A percentile compares a stretch with the other conserved stretches of the same genome.
These are phyloP conservation scores for Talpa occidentalis DNA, from an alignment of 2,113 vertebrate species.

Conservation along the genomic window DNA sequence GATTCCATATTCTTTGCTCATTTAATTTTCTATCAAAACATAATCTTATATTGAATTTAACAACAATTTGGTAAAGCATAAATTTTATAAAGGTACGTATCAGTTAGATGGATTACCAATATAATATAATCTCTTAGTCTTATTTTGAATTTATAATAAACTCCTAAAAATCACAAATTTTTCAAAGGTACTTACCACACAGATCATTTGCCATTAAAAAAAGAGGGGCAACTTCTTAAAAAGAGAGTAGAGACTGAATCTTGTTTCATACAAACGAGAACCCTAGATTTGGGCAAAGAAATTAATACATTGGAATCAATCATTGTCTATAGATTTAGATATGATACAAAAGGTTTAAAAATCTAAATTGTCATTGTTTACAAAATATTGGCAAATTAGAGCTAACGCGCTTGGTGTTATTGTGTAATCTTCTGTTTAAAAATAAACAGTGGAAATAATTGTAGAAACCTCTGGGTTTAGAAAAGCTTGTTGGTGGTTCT, in stretches of 20 bases:
- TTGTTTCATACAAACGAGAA: slow-evolving; percentile 4
- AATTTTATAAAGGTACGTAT: neutral
- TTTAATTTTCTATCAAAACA: slow-evolving; percentile 49
- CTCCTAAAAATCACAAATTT: neutral
- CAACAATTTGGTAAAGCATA: slow-evolving; percentile 17
- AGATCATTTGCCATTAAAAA: slow-evolving; percentile 44
- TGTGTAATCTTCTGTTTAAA: slow-evolving; percentile 81
- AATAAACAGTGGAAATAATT: slow-evolving; percentile 82
- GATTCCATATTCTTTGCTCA: slow-evolving; percentile 26
- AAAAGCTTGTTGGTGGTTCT: slow-evolving; percentile 83
- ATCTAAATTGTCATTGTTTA: slow-evolving; percentile 79
- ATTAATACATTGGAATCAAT: slow-evolving; percentile 12
- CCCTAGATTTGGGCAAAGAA: neutral
- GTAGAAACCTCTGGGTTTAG: slow-evolving; percentile 82
- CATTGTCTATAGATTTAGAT: slow-evolving; percentile 57
- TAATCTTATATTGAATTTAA: neutral
- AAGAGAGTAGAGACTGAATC: slow-evolving; percentile 3
- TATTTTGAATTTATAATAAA: slow-evolving; percentile 46
- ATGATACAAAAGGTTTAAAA: slow-evolving; percentile 73
- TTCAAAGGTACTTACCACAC: neutral
- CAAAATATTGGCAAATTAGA: slow-evolving; percentile 84
- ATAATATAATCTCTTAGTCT: slow-evolving; percentile 48
- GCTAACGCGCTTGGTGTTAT: slow-evolving; percentile 66
- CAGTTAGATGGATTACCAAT: neutral
- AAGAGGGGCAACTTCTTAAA: neutral